These are phyloP conservation scores for Paradisaea rubra DNA, from an alignment of 2,113 vertebrate genomes.

Conservation along the genomic window DNA sequence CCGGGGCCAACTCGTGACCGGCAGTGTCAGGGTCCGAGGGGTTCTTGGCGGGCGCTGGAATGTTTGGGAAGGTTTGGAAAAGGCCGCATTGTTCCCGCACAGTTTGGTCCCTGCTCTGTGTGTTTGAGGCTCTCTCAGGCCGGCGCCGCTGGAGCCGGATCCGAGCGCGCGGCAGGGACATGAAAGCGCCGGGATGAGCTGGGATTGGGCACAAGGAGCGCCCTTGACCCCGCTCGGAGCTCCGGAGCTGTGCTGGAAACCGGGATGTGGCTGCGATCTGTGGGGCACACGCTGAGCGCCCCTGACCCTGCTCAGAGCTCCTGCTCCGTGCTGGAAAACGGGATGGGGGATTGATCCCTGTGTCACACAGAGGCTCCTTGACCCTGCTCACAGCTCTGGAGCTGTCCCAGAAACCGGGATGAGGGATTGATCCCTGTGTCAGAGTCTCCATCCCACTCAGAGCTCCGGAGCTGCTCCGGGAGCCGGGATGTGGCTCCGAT, in stretches of 20 bases:
- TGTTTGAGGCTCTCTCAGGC: not conserved
- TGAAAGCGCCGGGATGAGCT: not conserved
- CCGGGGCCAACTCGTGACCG: not conserved
- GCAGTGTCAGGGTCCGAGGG: rapidly evolving
- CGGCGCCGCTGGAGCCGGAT: rapidly evolving
- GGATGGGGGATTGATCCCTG: not conserved
- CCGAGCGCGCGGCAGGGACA: rapidly evolving
- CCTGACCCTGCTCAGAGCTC: not conserved
- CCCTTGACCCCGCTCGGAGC: not conserved
- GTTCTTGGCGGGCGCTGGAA: not conserved
- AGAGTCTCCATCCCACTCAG: not conserved
- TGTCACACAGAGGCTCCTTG: too few relatives aligned
- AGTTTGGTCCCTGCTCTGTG: not conserved
- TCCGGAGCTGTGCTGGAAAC: rapidly evolving
- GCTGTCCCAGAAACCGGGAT: not conserved
- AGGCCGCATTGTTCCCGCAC: rapidly evolving
- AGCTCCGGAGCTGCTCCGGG: not conserved
- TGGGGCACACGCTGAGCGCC: not conserved
- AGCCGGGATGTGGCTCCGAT: rapidly evolving
- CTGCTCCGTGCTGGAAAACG: too few relatives aligned
- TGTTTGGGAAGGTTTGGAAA: rapidly evolving
- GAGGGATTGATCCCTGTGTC: not conserved
- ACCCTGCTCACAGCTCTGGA: not conserved
- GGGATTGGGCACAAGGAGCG: not conserved
- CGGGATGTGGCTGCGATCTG: rapidly evolving